These are phyloP conservation scores for Himalopsyche anomala DNA, from an alignment of 2,888 invertebrate species.

Conservation along the genomic window DNA sequence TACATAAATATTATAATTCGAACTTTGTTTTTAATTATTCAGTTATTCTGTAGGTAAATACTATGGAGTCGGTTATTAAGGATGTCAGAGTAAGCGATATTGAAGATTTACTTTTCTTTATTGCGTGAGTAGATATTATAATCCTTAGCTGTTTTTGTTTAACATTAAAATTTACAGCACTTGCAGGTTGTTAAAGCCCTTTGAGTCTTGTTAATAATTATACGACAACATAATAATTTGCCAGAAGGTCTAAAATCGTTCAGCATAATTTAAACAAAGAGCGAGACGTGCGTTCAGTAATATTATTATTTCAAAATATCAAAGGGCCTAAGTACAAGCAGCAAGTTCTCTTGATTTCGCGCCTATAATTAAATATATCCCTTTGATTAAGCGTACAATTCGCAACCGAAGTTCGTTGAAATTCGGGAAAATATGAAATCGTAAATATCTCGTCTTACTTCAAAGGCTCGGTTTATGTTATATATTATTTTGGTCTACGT, in stretches of 20 bases:
- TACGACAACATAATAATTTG: slow-evolving; percentile 26
- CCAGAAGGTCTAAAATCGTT: slow-evolving; percentile 30
- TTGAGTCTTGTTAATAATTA: slow-evolving; percentile 17
- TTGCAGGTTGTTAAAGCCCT: slow-evolving; percentile 4
- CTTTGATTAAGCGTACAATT: slow-evolving; percentile 15
- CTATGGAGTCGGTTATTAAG: too few species aligned
- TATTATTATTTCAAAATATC: slow-evolving; percentile 26
- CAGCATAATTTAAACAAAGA: slow-evolving; percentile 26
- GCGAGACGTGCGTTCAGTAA: slow-evolving; percentile 14
- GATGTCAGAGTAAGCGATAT: too few species aligned
- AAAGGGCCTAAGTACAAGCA: slow-evolving; percentile 9
- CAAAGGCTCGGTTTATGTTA: not conserved
- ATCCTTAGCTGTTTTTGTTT: not conserved
- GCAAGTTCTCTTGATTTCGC: slow-evolving; percentile 16
- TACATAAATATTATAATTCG: too few species aligned
- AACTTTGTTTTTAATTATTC: too few species aligned
- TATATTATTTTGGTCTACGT: not conserved
- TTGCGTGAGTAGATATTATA: not conserved
- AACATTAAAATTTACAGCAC: slow-evolving; percentile 31
- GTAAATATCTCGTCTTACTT: not conserved
- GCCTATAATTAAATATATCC: slow-evolving; percentile 12
- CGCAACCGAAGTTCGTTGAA: not conserved
- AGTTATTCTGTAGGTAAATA: too few species aligned
- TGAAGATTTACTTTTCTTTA: not conserved
- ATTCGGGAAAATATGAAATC: slow-evolving; percentile 16